Base-by-base conservation (phyloP, 2,888 invertebrate genomes). In the Cosmia pyralina region DNA sequence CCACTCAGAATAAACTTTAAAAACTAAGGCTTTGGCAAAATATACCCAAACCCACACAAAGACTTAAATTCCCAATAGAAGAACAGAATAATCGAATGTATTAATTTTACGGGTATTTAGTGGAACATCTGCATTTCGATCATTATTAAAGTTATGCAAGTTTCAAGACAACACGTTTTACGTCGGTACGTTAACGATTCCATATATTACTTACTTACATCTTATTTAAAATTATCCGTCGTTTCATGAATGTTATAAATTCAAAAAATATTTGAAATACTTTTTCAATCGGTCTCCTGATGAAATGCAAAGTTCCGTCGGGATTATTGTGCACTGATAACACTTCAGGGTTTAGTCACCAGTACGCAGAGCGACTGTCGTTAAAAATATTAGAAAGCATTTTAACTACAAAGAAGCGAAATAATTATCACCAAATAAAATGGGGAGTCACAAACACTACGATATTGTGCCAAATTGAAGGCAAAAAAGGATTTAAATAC, bases 311-410 rank as follows among this genome's bases (percentile, higher is more conserved):
- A 44, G 10, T n/a, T 34, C 48, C 10, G n/a, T 13, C 22, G 10
- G 41, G 10, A 70, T 46, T 44, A 70, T 22, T 34, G 19, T 13
- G 22, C 22, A 52, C 48, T 15, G 22, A 41, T 53, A 69, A 69
- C 48, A 28, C n/a, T 34, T 34, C 48, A 15, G 8, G 22, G 17
- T 38, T 44, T 62, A 1, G 48, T 59, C 22, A 63, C 15, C 7
- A 13, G 44, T 17, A 19, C 34, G n/a, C 46, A 10, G 4, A n/a
- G 13, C 11, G 15, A 34, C 22, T 5, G 5, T 41, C 41, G 13
- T 59, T 52, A n/a, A 41, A 48, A 53, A 58, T 63, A 59, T 50
- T 41, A 11, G 3, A 52, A 57, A 50, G 10, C 17, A 38, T 50
- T 48, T 17, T 64, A 44, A 57, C 15, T n/a, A 58, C n/a, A 44